Base-by-base conservation (phyloP, 2,113 vertebrate species). In the Tachuris rubrigastra region DNA sequence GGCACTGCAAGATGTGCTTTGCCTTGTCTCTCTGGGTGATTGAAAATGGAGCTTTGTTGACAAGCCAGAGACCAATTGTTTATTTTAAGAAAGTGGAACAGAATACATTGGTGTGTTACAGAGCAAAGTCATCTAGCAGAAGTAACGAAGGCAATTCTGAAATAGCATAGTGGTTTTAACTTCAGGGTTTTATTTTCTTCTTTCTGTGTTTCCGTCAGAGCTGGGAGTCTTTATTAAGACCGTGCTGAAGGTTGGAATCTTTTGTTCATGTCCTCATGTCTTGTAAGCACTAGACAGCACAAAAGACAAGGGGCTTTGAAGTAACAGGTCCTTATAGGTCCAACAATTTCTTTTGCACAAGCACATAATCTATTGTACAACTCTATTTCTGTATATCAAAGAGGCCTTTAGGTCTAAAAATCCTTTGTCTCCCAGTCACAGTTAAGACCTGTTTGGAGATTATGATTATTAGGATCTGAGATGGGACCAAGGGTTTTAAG, bases 11-110 rank as follows among this genome's bases (percentile, higher is more conserved):
- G 76, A 85, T 53, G 47, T 41, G 67, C 68, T 93, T 71, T 0
- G 28, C 60, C 67, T 83, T 4, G 27, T 94, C 86, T 96, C 90
- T n/a, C 74, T 75, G 72, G 63, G 58, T 96, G 90, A 91, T 47
- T 73, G 88, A 90, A 93, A 96, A 66, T n/a, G 37, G 69, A 93
- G 91, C 62, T 90, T 89, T 87, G 84, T 89, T 96, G 96, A 94
- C 92, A 95, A 92, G 69, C 82, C 25, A 0, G 7, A 94, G 83
- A 87, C 93, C 72, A 93, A 47, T 85, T 89, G 74, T 94, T 95
- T 96, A 96, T 96, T 96, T 96, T 95, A 90, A 89, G 92, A 89
- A 96, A 96, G 50, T 90, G 76, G 93, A 84, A 77, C 85, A 75
- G 92, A 89, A 82, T 84, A 52, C 68, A 73, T 74, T 49, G 81